Base-by-base conservation (phyloP, 2,113 vertebrate species). In the Entelurus aequoreus region DNA sequence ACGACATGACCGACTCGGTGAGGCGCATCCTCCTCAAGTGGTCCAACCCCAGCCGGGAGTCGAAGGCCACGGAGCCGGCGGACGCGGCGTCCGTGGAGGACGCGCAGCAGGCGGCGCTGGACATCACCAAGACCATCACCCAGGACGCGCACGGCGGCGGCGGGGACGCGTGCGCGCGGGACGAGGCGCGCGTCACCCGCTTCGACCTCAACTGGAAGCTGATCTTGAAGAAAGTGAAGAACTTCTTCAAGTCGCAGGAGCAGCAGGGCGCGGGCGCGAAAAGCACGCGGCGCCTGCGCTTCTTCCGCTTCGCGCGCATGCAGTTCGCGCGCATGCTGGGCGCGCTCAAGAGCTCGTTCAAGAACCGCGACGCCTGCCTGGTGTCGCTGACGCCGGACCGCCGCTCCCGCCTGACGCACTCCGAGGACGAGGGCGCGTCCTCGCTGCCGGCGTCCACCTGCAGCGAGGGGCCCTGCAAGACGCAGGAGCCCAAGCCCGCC, bases 81-180 rank as follows among this genome's bases (percentile, higher is more conserved):
- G 54, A 57, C 35, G 9, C 55, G 15, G 55, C 4, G n/a, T 21
- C 16, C 11, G 13, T 57, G 55, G 55, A 57, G 40, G 55, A 57
- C 55, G 55, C 55, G 15, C 55, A 57, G 3, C 19, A 13, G 19
- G 55, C 55, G 16, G 55, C 55, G 10, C 8, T 57, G 8, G 55
- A 57, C 6, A 57, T 57, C 55, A 57, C 55, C 55, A 57, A 21
- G 40, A 57, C 55, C 55, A 57, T 57, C 55, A 57, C 55, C 16
- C 40, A 57, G 55, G 55, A 57, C 38, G 6, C 54, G 15, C 40
- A 56, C 55, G 55, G 55, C 9, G 55, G 55, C 16, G 19, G 10
- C 8, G 40, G 40, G 16, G 55, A 57, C n/a, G 16, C 55, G 40
- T 16, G 40, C 14, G 37, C 42, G 12, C 54, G 54, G 9, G 54